A percentile compares a stretch with the other conserved stretches of the same genome.
Evolutionary conservation across 2,888 invertebrate species (phyloP).

Genomic region (Agrochola lota): DNA sequence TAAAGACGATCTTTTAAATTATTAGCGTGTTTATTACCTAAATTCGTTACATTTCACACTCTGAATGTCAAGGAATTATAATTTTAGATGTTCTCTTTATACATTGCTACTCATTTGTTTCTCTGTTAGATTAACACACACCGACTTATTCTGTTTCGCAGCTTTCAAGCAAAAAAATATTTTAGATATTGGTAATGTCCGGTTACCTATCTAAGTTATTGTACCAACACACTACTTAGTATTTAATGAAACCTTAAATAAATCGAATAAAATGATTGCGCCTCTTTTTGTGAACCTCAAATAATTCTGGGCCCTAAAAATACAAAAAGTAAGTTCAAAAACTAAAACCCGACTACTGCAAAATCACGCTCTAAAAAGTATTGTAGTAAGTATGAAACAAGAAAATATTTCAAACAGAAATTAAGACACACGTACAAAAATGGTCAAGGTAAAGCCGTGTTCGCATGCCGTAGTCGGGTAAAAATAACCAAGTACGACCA

Average conservation of each 20-base stretch:
- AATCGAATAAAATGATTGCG: no score
- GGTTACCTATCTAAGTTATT: neutral
- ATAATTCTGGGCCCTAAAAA: neutral
- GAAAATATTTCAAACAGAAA: no score
- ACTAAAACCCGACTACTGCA: no score
- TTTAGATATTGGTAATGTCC: neutral
- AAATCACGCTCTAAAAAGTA: no score
- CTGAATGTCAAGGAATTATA: slow-evolving; percentile 50
- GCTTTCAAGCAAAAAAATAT: neutral
- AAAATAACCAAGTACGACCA: neutral
- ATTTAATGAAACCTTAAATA: no score
- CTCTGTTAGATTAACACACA: neutral
- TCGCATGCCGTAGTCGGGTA: no score
- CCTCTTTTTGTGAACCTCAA: neutral
- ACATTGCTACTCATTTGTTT: neutral
- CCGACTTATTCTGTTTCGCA: slow-evolving; percentile 4
- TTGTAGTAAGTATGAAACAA: no score
- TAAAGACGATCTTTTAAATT: slow-evolving; percentile 29
- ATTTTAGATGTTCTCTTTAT: slow-evolving; percentile 27
- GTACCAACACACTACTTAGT: neutral
- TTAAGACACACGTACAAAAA: no score
- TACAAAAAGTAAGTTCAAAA: neutral
- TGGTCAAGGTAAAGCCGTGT: no score
- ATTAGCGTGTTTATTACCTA: slow-evolving; percentile 37
- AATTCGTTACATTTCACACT: slow-evolving; percentile 33